phyloP scores from a whole-genome alignment of 2,797 vertebrate species.

The Hypotaenidia philippensis region DNA sequence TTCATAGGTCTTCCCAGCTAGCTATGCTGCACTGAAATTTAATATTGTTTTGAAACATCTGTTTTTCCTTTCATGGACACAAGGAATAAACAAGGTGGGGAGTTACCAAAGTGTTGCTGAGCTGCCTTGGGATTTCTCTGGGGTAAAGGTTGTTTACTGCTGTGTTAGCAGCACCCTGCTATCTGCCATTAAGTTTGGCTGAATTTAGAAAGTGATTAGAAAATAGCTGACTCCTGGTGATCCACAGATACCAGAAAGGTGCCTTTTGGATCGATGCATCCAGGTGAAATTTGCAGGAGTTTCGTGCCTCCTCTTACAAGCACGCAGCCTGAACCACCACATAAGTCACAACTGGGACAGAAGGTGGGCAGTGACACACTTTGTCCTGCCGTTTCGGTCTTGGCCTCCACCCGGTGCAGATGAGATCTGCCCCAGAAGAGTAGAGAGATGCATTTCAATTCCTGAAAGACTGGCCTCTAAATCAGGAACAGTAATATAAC shows the following conservation, averaged over 20 bases:
- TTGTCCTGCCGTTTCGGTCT: not conserved
- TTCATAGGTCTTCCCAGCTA: not conserved
- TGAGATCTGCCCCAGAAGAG: not conserved
- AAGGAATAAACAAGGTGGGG: not conserved
- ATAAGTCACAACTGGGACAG: not conserved
- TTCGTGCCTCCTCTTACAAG: not conserved
- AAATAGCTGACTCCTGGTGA: not conserved
- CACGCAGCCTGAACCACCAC: not conserved
- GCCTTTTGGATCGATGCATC: not conserved
- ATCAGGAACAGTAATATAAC: slow-evolving; percentile 23
- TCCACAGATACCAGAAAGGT: not conserved
- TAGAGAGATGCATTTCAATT: not conserved
- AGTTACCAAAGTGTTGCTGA: not conserved
- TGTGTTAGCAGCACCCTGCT: not conserved
- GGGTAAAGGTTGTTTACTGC: not conserved
- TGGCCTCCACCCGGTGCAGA: not conserved
- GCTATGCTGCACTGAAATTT: not conserved
- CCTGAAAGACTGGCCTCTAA: not conserved
- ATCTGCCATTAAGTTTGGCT: not conserved
- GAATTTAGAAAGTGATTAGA: not conserved
- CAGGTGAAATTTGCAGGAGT: not conserved
- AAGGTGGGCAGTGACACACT: not conserved
- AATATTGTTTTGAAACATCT: not conserved
- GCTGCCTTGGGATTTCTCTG: not conserved
- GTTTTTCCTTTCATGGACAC: not conserved